phyloP scores from a whole-genome alignment of 2,888 invertebrate species.

The Odontomyia ornata region DNA sequence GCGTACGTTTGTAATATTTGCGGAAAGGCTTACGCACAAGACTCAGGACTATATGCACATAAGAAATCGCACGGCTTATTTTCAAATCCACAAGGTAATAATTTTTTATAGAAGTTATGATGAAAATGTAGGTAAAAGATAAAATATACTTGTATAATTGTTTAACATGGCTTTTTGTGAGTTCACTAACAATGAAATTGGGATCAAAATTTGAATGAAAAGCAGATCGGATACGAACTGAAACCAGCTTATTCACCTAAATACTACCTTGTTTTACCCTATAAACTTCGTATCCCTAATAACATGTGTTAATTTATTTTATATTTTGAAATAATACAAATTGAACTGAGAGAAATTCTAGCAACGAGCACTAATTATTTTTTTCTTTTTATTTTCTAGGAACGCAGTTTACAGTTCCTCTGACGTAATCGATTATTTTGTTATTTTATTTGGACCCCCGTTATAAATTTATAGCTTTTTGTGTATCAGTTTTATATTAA shows the following conservation, averaged over 20 bases:
- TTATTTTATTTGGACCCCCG: neutral
- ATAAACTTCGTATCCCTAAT: too few species aligned
- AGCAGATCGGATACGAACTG: neutral
- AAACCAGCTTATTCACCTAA: too few species aligned
- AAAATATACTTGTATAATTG: neutral
- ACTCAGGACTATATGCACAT: conserved; percentile 47
- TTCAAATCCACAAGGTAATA: conserved; percentile 30
- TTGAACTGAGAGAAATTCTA: too few species aligned
- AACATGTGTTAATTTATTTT: too few species aligned
- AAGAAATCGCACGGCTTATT: conserved; percentile 37
- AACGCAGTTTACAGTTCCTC: conserved; percentile 21
- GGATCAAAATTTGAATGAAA: neutral
- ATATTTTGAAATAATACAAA: too few species aligned
- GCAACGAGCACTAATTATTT: too few species aligned
- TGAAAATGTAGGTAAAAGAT: neutral
- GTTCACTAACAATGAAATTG: neutral
- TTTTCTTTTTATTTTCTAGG: conserved; percentile 8
- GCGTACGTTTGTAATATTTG: conserved; percentile 51
- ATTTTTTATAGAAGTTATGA: neutral
- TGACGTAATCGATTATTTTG: neutral
- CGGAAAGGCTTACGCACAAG: conserved; percentile 52
- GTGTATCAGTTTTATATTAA: neutral
- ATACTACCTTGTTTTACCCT: too few species aligned
- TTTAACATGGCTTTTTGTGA: neutral
- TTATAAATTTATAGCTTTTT: conserved; percentile 10